Conservation (phyloP, 2,888 invertebrate genomes). For the Biston betularia region DNA sequence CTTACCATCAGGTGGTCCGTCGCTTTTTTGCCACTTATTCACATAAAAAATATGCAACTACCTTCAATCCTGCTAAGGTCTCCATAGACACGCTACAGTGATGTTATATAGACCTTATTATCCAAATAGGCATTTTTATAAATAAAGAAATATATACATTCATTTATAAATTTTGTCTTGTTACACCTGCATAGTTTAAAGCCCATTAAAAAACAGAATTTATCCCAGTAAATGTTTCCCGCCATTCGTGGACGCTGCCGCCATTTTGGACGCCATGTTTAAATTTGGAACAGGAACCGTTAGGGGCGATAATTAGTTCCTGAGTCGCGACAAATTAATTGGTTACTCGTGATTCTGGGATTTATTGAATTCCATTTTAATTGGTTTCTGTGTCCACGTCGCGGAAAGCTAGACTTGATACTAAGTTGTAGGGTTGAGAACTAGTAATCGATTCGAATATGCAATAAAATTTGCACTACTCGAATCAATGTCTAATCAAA, state of each 20-base stretch:
- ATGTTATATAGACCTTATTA: no score
- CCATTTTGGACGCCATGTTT: slow-evolving; percentile 52
- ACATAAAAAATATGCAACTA: no score
- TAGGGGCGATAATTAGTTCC: slow-evolving; percentile 57
- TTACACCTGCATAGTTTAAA: slow-evolving; percentile 25
- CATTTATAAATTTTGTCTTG: no score
- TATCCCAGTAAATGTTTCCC: slow-evolving; percentile 38
- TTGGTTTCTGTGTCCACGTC: slow-evolving; percentile 43
- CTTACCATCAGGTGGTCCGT: no score
- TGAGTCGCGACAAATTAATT: slow-evolving; percentile 48
- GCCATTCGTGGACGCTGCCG: slow-evolving; percentile 43
- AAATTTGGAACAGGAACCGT: slow-evolving; percentile 52
- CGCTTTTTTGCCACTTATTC: no score
- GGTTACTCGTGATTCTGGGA: slow-evolving; percentile 42
- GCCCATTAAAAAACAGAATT: slow-evolving; percentile 5
- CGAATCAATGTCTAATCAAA: no score
- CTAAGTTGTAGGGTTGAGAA: slow-evolving; percentile 15
- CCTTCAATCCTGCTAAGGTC: no score
- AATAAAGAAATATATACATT: no score
- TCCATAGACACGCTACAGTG: no score
- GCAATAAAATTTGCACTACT: no score
- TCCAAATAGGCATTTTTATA: no score
- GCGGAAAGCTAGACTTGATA: slow-evolving; percentile 24
- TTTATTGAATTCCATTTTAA: slow-evolving; percentile 46
- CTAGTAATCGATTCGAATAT: no score